Evolutionary conservation across 1,140 invertebrate genomes (phyloP).

Genomic region (Patella vulgata): DNA sequence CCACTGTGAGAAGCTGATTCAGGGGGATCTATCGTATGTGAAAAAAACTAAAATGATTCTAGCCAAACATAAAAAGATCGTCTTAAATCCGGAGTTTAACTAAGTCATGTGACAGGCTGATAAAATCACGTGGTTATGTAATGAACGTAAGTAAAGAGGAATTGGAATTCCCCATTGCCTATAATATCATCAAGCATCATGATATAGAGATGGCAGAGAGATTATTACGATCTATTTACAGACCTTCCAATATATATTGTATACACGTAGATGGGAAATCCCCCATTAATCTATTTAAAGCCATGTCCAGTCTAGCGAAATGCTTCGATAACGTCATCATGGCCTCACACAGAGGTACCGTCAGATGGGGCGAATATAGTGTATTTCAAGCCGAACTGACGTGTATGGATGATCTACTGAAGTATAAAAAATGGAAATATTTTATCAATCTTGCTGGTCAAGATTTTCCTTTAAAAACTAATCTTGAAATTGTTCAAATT

Average conservation of each 20-base stretch:
- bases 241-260: slow-evolving; percentile 61
- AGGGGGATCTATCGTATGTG: too few relatives aligned
- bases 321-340: slow-evolving; percentile 61
- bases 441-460: too few relatives aligned
- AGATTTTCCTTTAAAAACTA: too few relatives aligned
- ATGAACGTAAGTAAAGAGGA: slow-evolving; percentile 33
- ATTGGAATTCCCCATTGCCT: slow-evolving; percentile 48
- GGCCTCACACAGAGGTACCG: slow-evolving; percentile 38
- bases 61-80: too few relatives aligned
- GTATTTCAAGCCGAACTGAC: slow-evolving; percentile 49
- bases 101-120: slow-evolving; percentile 32
- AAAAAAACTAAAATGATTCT: too few relatives aligned
- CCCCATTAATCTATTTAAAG: slow-evolving; percentile 21
- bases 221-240: slow-evolving; percentile 53
- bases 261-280: slow-evolving; percentile 58
- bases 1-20: too few relatives aligned
- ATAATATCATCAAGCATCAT: slow-evolving; percentile 42
- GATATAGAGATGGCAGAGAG: slow-evolving; percentile 51
- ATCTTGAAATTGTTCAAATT: too few relatives aligned
- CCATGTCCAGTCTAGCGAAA: slow-evolving; percentile 32
- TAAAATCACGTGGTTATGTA: slow-evolving; percentile 17
- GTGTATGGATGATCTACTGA: slow-evolving; percentile 51
- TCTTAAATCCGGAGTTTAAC: too few relatives aligned
- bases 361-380: slow-evolving; percentile 35
- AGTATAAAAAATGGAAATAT: too few relatives aligned